These are phyloP conservation scores for Sweltsa coloradensis DNA, from an alignment of 1,140 invertebrate genomes.

Conservation along the genomic window DNA sequence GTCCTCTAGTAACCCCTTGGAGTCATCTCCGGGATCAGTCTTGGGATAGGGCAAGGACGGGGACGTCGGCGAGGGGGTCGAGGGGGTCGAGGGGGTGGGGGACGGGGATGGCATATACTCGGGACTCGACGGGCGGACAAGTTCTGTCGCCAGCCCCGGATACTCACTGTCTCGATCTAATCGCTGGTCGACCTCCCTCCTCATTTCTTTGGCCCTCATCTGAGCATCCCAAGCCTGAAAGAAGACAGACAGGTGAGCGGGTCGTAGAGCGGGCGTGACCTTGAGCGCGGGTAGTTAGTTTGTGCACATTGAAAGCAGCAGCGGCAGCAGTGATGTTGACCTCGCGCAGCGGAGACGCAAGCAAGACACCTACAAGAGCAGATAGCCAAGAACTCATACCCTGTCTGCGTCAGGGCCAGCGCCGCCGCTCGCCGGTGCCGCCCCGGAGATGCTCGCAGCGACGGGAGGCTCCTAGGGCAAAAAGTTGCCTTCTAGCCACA, in stretches of 20 bases:
- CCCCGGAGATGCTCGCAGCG: no score
- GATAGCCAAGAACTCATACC: no score
- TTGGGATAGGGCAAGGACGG: not conserved
- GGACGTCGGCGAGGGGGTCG: conserved; percentile 5
- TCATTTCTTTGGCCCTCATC: conserved; percentile 3
- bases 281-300: no score
- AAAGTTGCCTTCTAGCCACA: no score
- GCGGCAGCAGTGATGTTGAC: no score
- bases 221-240: conserved; percentile 13
- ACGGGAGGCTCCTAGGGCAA: no score
- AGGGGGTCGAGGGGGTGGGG: conserved; percentile 7
- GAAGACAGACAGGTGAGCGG: not conserved
- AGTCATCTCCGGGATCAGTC: conserved; percentile 6
- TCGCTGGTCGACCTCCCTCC: conserved; percentile 11
- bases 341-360: no score
- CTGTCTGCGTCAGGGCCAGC: no score
- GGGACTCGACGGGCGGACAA: conserved; percentile 1
- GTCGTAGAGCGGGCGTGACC: not conserved
- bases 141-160: conserved; percentile 5
- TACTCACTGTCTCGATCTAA: conserved; percentile 21
- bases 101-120: conserved; percentile 9
- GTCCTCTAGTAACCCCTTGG: conserved; percentile 14
- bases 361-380: no score
- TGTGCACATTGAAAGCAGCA: no score
- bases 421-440: no score